Evolutionary conservation across 2,888 invertebrate genomes (phyloP), one percentile per base, ranked within the genome.

Genomic region (Drosophila testacea): DNA sequence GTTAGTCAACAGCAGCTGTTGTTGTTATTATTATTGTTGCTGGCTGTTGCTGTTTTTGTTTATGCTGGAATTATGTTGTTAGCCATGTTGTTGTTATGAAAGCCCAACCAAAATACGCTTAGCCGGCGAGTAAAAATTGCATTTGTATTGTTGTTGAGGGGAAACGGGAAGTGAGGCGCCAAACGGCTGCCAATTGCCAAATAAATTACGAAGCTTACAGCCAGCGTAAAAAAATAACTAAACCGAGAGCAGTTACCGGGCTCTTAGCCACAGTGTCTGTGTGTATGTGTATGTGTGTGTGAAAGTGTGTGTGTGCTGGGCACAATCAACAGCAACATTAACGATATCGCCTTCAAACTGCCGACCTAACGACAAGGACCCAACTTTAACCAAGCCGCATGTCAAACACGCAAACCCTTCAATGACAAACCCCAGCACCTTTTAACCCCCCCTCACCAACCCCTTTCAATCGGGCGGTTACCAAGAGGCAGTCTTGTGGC

Each of bases 331-430:
- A 69, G 76, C 65, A 73, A 81, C 89, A 84, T 84, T 84, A 84
- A 88, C 89, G 89, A 84, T 84, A 84, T 86, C 87, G 89, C 84
- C 83, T 78, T 86, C 73, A 73, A 80, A 85, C 69, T 79, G 88
- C 79, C 88, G 72, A 65, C 78, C 77, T 57, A 68, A 59, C 55
- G 79, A 66, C 70, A 65, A 69, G 73, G 42, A 73, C 63, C 61
- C 65, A 73, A 81, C 86, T 72, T 79, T 63, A 83, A 73, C 66
- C 83, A 50, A 83, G 70, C 86, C 81, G 84, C 87, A 83, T 64
- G 78, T 78, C 88, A 83, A 83, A 88, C 83, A 87, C 83, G 87
- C 87, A 87, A 79, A 65, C 84, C 88, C 78, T 69, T 71, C 88
- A 88, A 80, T 79, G 78, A 73, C 86, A 78, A 76, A 61, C 59